Evolutionary conservation across 2,888 invertebrate species (phyloP).

Genomic region (Cataglyphis albicans): DNA sequence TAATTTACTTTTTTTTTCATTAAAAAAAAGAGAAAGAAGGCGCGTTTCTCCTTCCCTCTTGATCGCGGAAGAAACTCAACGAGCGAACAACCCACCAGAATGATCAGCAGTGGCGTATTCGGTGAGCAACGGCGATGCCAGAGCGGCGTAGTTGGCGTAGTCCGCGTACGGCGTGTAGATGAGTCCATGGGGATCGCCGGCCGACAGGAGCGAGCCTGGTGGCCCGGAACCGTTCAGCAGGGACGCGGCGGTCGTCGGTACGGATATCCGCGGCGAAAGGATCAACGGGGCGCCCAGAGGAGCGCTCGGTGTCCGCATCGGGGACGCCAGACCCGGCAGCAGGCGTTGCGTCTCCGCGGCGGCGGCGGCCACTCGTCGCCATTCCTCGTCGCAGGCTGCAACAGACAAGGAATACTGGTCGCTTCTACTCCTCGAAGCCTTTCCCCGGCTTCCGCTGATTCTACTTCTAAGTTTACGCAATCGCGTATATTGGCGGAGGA

Average conservation of each 20-base stretch:
- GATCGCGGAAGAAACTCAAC: slow-evolving; percentile 87
- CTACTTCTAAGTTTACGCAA: background rate
- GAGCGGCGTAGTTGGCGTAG: slow-evolving; percentile 96
- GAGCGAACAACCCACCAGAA: slow-evolving; percentile 98
- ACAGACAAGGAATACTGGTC: slow-evolving; percentile 82
- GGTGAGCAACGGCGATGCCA: slow-evolving; percentile 93
- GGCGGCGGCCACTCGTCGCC: slow-evolving; percentile 93
- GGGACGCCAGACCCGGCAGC: slow-evolving; percentile 89
- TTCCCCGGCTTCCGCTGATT: background rate
- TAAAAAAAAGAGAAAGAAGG: slow-evolving; percentile 4
- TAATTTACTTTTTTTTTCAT: background rate
- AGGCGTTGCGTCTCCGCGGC: slow-evolving; percentile 94
- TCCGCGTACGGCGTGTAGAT: slow-evolving; percentile 96
- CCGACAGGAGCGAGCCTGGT: slow-evolving; percentile 89
- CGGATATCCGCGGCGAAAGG: slow-evolving; percentile 95
- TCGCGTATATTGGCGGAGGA: background rate
- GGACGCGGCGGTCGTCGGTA: slow-evolving; percentile 91
- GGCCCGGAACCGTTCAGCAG: slow-evolving; percentile 88
- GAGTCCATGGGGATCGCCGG: slow-evolving; percentile 92
- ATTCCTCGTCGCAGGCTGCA: slow-evolving; percentile 94
- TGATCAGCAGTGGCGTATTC: slow-evolving; percentile 95
- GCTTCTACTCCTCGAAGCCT: background rate
- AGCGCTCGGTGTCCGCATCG: slow-evolving; percentile 89
- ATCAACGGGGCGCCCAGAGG: slow-evolving; percentile 97
- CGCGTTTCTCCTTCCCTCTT: slow-evolving; percentile 18